Conservation (phyloP, 2,113 vertebrate genomes). For the Hemiprocne comata region DNA sequence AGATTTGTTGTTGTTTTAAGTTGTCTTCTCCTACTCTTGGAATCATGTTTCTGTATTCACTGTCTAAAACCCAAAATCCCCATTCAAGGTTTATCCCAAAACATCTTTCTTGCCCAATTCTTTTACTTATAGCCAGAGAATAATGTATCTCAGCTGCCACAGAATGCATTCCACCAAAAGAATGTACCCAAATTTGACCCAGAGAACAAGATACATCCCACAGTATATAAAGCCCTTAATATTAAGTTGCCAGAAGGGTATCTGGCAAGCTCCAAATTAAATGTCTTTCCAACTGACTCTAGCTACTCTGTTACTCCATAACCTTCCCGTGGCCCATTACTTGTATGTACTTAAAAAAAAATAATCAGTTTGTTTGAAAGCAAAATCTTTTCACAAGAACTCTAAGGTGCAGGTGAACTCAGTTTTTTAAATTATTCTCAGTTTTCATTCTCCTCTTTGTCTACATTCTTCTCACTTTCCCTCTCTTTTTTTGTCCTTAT, state of each 20-base stretch:
- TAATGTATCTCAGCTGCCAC: slow-evolving; percentile 8
- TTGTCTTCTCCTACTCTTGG: not conserved
- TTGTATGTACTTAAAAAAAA: not conserved
- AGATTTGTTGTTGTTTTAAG: not conserved
- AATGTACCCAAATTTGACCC: slow-evolving; percentile 33
- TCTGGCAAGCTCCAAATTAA: slow-evolving; percentile 44
- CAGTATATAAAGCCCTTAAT: slow-evolving; percentile 15
- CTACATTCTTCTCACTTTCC: not conserved
- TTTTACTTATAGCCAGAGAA: slow-evolving; percentile 12
- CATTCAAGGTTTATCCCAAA: slow-evolving; percentile 22
- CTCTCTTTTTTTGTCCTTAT: not conserved
- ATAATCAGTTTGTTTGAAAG: not conserved
- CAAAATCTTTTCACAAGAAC: not conserved
- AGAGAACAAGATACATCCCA: slow-evolving; percentile 28
- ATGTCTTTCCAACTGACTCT: not conserved
- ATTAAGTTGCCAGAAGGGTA: slow-evolving; percentile 39
- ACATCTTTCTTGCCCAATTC: not conserved
- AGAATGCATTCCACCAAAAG: slow-evolving; percentile 6
- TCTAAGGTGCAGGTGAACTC: not conserved
- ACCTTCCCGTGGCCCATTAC: not conserved
- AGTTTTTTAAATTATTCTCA: slow-evolving; percentile 2
- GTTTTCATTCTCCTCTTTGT: not conserved
- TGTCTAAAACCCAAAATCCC: not conserved
- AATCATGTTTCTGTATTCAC: not conserved
- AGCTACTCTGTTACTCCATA: slow-evolving; percentile 37